phyloP scores from a whole-genome alignment of 2,113 vertebrate genomes.

The Lasiurus borealis region DNA sequence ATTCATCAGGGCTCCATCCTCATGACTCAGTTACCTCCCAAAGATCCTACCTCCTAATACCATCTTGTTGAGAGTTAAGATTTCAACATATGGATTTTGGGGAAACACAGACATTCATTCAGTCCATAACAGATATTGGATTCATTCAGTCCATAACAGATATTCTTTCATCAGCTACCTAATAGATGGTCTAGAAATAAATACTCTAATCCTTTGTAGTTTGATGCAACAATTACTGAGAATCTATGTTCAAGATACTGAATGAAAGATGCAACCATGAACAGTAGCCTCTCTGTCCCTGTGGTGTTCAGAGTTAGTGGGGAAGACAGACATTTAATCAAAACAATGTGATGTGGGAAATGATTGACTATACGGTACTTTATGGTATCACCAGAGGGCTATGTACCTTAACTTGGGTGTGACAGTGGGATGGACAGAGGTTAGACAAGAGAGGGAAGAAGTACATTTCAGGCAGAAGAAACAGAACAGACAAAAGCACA shows the following conservation, averaged over 20 bases:
- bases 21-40: neutral
- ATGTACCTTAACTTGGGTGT: neutral
- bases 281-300: neutral
- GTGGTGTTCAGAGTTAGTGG: neutral
- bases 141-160: too few relatives aligned
- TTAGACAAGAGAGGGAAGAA: neutral
- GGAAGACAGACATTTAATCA: neutral
- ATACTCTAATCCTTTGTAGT: neutral
- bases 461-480: neutral
- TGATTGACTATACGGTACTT: neutral
- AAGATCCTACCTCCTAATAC: neutral
- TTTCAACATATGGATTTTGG: neutral
- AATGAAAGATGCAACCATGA: neutral
- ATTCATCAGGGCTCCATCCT: neutral
- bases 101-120: neutral
- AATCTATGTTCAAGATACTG: neutral
- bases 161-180: neutral
- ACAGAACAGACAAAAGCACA: neutral
- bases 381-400: neutral
- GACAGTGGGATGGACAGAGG: neutral
- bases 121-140: neutral
- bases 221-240: neutral
- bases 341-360: neutral
- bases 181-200: neutral
- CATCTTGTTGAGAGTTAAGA: neutral